A percentile compares a stretch with the other conserved stretches of the same genome.
These are phyloP conservation scores for Orgyia antiqua DNA, from an alignment of 2,888 invertebrate genomes.

Conservation along the genomic window DNA sequence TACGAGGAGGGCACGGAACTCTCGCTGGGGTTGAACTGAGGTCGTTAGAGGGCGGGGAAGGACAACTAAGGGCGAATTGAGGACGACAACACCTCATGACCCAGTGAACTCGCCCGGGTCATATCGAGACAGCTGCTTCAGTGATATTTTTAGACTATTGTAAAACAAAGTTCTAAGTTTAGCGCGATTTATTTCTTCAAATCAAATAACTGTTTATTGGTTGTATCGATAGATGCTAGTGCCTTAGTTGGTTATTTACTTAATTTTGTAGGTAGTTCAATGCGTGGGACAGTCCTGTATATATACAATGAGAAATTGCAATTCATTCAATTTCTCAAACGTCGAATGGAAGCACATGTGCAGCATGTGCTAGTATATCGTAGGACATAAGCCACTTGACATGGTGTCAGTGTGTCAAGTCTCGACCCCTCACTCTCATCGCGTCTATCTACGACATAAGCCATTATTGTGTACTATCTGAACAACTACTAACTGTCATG, in stretches of 20 bases:
- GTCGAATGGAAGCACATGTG: constrained; percentile 1
- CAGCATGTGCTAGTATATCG: constrained; percentile 2
- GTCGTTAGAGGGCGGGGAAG: constrained; percentile 16
- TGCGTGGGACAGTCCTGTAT: no score
- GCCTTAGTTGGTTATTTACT: no score
- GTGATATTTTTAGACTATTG: constrained; percentile 15
- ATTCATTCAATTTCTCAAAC: no score
- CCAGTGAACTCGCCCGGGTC: constrained; percentile 27
- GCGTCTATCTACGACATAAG: constrained; percentile 7
- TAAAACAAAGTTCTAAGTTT: no score
- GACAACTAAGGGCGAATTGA: constrained; percentile 15
- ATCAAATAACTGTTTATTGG: no score
- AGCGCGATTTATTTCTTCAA: no score
- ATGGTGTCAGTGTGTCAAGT: constrained; percentile 29
- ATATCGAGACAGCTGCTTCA: constrained; percentile 10
- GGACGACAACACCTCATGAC: constrained; percentile 20
- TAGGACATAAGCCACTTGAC: constrained; percentile 20
- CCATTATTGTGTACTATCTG: constrained; percentile 4
- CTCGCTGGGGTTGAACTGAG: constrained; percentile 10
- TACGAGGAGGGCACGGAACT: constrained; percentile 14
- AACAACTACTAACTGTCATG: no score
- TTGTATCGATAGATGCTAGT: no score
- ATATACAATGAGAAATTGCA: no score
- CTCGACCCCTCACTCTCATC: constrained; percentile 22
- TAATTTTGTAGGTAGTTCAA: no score